phyloP scores from a whole-genome alignment of 2,888 invertebrate species.

The Colletes collaris region DNA sequence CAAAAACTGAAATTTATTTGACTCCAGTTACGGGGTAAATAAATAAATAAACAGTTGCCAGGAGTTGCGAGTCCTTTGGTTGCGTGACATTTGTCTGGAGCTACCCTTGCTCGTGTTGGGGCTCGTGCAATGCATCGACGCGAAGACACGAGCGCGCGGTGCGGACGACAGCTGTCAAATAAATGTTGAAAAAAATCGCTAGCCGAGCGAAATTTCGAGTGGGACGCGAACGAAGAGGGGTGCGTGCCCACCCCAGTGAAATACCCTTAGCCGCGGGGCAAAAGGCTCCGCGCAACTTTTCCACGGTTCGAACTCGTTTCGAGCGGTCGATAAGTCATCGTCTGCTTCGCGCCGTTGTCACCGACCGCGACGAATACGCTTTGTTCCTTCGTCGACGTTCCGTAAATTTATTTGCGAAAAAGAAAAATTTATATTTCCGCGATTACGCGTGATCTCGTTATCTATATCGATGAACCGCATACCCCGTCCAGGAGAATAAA shows the following conservation, averaged over 20 bases:
- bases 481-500: no score
- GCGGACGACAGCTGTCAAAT: slow-evolving; percentile 83
- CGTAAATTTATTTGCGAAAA: no score
- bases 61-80: no score
- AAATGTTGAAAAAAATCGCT: slow-evolving; percentile 81
- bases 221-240: slow-evolving; percentile 75
- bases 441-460: no score
- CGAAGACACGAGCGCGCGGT: slow-evolving; percentile 71
- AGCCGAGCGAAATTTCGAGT: slow-evolving; percentile 82
- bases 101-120: slow-evolving; percentile 43
- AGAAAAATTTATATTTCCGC: no score
- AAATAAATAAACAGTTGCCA: no score
- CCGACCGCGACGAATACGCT: neutral
- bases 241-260: slow-evolving; percentile 73
- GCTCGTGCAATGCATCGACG: no score
- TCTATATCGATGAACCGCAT: no score
- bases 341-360: slow-evolving; percentile 45
- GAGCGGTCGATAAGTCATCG: slow-evolving; percentile 75
- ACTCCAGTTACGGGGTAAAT: no score
- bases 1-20: no score
- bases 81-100: slow-evolving; percentile 24
- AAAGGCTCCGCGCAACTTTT: slow-evolving; percentile 72
- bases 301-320: slow-evolving; percentile 70
- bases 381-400: no score
- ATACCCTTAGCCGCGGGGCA: slow-evolving; percentile 69